Percentiles rank a stretch among this genome's conserved stretches.
phyloP scores from a whole-genome alignment of 1,140 invertebrate species.

The Lithobius niger region DNA sequence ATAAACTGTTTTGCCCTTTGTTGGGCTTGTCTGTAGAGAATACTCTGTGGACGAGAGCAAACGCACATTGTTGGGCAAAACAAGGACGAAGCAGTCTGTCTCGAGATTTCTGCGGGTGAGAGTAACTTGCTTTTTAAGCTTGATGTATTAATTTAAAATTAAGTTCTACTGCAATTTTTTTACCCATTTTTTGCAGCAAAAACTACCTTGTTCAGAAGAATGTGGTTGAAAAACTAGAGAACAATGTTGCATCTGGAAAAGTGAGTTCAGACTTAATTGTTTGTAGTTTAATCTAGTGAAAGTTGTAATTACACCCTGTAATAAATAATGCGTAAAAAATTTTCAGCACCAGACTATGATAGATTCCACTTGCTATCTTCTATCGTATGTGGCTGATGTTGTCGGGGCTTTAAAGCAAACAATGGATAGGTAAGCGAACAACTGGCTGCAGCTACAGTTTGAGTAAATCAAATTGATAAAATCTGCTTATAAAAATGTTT shows the following conservation, averaged over 20 bases:
- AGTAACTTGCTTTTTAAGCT: no score
- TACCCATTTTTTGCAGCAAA: slow-evolving; percentile 29
- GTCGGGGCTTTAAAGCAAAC: slow-evolving; percentile 30
- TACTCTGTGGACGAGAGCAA: no score
- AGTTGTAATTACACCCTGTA: background rate
- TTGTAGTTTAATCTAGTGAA: background rate
- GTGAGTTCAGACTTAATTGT: slow-evolving; percentile 23
- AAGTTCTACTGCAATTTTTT: background rate
- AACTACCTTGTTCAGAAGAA: slow-evolving; percentile 43
- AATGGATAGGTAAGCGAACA: slow-evolving; percentile 22
- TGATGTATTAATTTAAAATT: no score
- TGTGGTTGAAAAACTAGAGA: slow-evolving; percentile 39
- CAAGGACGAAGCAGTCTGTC: no score
- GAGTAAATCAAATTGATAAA: background rate
- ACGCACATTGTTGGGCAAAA: no score
- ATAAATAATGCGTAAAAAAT: background rate
- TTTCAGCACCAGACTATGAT: slow-evolving; percentile 40
- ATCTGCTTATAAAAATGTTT: background rate
- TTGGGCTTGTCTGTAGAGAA: no score
- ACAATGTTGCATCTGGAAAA: slow-evolving; percentile 37
- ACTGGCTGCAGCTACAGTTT: background rate
- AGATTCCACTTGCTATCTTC: slow-evolving; percentile 60
- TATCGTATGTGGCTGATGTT: slow-evolving; percentile 52
- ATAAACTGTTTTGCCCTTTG: no score
- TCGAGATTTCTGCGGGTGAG: no score